A percentile compares a stretch with the other conserved stretches of the same genome.
Evolutionary conservation across 2,888 invertebrate genomes (phyloP).

Genomic region (Eremobia ochroleuca): DNA sequence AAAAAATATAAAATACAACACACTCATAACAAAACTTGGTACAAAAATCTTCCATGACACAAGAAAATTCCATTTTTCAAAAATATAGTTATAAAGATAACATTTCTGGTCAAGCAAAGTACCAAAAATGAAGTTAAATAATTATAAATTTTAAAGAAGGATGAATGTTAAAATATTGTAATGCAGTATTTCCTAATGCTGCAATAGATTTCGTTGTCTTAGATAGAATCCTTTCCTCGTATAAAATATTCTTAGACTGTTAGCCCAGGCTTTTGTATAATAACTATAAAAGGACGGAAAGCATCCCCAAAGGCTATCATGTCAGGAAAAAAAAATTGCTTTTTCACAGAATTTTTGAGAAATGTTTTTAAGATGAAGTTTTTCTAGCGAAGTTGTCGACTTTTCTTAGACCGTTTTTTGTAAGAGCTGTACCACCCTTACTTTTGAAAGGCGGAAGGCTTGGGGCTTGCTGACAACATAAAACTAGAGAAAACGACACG

Average conservation of each 20-base stretch:
- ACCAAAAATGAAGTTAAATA: too few relatives aligned
- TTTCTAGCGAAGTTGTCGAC: slow-evolving; percentile 13
- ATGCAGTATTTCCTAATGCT: too few relatives aligned
- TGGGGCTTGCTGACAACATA: background rate
- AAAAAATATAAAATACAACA: too few relatives aligned
- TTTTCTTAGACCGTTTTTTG: slow-evolving; percentile 8
- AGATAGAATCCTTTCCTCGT: background rate
- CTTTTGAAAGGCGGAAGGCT: background rate
- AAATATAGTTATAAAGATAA: too few relatives aligned
- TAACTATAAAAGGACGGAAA: slow-evolving; percentile 17
- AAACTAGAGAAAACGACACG: background rate
- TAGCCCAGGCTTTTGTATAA: slow-evolving; percentile 19
- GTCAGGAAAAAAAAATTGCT: background rate
- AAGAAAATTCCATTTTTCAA: too few relatives aligned
- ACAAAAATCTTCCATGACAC: too few relatives aligned
- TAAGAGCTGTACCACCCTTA: slow-evolving; percentile 1
- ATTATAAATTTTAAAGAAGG: too few relatives aligned
- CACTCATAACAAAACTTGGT: too few relatives aligned
- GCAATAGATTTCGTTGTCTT: too few relatives aligned
- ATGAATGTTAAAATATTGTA: too few relatives aligned
- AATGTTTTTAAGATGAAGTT: slow-evolving; percentile 11
- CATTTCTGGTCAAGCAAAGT: too few relatives aligned
- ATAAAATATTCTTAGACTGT: slow-evolving; percentile 33
- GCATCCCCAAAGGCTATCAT: slow-evolving; percentile 4
- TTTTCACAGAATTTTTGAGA: slow-evolving; percentile 10